A percentile compares a stretch with the other conserved stretches of the same genome.
Evolutionary conservation across 2,113 vertebrate genomes (phyloP).

Genomic region (Hippoglossus stenolepis): DNA sequence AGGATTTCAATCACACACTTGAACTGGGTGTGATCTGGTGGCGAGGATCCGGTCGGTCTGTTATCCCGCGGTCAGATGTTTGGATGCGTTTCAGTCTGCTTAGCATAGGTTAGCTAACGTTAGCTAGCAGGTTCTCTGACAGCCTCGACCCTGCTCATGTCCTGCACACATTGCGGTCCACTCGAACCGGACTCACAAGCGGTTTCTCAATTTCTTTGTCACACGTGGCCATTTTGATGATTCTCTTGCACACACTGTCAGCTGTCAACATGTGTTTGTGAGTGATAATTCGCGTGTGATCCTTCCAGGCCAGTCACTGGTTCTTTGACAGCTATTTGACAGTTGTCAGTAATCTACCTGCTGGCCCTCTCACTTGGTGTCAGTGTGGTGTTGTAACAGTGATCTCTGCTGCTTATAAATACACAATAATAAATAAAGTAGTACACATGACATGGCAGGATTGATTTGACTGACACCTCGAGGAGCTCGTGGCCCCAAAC

Average conservation of each 20-base stretch:
- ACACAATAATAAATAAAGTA: neutral
- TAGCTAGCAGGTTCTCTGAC: slow-evolving; percentile 27
- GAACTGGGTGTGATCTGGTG: too few species aligned
- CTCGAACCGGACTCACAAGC: neutral
- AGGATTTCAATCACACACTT: neutral
- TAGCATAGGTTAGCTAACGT: slow-evolving; percentile 5
- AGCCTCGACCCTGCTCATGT: neutral
- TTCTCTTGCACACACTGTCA: neutral
- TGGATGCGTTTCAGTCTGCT: neutral
- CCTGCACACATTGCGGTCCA: slow-evolving; percentile 12
- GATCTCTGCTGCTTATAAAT: neutral
- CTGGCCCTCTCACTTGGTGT: neutral
- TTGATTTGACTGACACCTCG: slow-evolving; percentile 2
- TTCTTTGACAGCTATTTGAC: neutral
- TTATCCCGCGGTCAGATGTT: neutral
- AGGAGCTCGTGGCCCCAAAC: neutral
- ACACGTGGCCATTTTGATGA: slow-evolving; percentile 32
- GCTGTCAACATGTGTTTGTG: neutral
- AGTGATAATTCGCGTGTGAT: neutral
- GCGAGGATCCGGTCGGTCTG: neutral
- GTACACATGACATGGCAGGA: neutral
- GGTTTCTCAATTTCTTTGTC: slow-evolving; percentile 41
- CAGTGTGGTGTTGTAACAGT: slow-evolving; percentile 4
- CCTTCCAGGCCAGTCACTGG: neutral
- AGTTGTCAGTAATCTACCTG: neutral